Conservation (phyloP, 2,113 vertebrate species). For the Ameiurus melas region DNA sequence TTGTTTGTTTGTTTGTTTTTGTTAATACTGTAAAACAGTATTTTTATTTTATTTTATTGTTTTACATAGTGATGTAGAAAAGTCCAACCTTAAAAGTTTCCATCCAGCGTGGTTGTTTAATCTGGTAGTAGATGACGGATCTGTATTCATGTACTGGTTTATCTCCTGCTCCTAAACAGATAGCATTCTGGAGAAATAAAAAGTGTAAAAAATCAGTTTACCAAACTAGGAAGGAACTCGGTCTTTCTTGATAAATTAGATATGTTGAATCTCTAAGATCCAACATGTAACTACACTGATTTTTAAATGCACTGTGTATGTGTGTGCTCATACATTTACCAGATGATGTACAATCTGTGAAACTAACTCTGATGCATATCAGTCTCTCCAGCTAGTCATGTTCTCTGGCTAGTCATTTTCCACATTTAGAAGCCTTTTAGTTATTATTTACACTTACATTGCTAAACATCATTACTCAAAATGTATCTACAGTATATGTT, state of each 20-base stretch:
- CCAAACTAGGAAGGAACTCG: not conserved
- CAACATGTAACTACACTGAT: not conserved
- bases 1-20: too few relatives aligned
- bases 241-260: not conserved
- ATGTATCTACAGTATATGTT: not conserved
- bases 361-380: not conserved
- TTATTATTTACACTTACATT: too few relatives aligned
- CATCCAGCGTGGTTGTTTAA: constrained; percentile 97
- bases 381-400: not conserved
- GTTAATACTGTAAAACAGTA: not conserved
- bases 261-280: not conserved
- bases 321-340: not conserved
- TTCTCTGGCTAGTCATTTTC: not conserved
- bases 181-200: constrained; percentile 74
- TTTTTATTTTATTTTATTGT: not conserved
- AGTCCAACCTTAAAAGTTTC: constrained; percentile 90
- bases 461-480: not conserved
- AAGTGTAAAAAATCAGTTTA: not conserved
- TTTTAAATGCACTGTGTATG: not conserved
- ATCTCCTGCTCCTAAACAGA: constrained; percentile 93
- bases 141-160: constrained; percentile 85
- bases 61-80: not conserved
- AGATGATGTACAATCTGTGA: not conserved
- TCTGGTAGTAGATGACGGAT: constrained; percentile 95
- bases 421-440: not conserved